Evolutionary conservation across 2,888 invertebrate species (phyloP).

Genomic region (Unio delphinus): DNA sequence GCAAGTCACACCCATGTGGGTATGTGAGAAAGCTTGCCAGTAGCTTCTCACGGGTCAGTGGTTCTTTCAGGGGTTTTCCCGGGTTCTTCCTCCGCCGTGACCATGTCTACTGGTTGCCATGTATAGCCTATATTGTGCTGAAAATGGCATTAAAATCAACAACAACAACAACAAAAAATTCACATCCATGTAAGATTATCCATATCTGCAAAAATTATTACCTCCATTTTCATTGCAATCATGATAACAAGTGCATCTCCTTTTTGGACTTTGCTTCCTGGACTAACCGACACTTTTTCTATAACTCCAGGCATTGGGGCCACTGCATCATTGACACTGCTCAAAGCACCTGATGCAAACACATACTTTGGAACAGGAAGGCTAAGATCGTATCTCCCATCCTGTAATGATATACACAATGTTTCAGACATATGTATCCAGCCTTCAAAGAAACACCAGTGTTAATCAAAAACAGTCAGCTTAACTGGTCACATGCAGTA

Average conservation of each 20-base stretch:
- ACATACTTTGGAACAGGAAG: slow-evolving; percentile 73
- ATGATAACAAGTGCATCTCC: slow-evolving; percentile 94
- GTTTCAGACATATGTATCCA: neutral
- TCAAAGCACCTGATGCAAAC: slow-evolving; percentile 63
- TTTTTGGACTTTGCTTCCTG: slow-evolving; percentile 85
- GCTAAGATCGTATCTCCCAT: slow-evolving; percentile 59
- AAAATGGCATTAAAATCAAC: too few species aligned
- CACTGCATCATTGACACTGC: slow-evolving; percentile 74
- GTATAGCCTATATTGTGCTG: too few species aligned
- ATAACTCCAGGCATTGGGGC: slow-evolving; percentile 98
- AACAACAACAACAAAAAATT: too few species aligned
- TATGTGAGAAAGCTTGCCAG: too few species aligned
- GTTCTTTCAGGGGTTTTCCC: too few species aligned
- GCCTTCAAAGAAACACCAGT: too few species aligned
- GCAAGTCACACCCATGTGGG: slow-evolving; percentile 77
- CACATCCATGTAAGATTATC: too few species aligned
- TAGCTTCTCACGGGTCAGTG: too few species aligned
- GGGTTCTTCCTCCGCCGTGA: too few species aligned
- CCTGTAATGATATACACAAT: slow-evolving; percentile 38
- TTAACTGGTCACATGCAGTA: neutral
- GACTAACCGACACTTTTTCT: slow-evolving; percentile 88
- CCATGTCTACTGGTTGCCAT: too few species aligned
- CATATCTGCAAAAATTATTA: slow-evolving; percentile 54
- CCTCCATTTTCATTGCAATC: slow-evolving; percentile 99
- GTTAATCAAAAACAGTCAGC: neutral